Conservation (phyloP, 2,797 vertebrate species). For the Crenuchus spilurus region DNA sequence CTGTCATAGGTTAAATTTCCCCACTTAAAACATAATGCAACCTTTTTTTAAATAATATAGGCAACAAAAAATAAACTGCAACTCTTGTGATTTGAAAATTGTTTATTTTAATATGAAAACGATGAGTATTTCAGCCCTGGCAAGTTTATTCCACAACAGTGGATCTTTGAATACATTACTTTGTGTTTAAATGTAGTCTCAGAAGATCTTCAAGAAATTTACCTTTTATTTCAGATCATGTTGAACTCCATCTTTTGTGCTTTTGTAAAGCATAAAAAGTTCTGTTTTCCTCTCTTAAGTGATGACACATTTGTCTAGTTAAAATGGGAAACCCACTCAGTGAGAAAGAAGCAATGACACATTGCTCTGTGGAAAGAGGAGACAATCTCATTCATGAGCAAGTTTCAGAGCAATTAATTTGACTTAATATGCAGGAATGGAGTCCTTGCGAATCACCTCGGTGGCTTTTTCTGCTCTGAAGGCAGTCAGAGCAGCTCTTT, state of each 20-base stretch:
- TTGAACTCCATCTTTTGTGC: slow-evolving; percentile 24
- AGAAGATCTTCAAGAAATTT: slow-evolving; percentile 10
- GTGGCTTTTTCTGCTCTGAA: slow-evolving; percentile 18
- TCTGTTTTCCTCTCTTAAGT: slow-evolving; percentile 38
- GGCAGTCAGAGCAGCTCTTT: slow-evolving; percentile 12
- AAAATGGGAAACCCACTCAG: neutral
- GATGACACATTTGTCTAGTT: slow-evolving; percentile 32
- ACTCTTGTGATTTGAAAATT: neutral
- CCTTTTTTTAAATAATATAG: too few relatives aligned
- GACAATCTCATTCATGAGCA: slow-evolving; percentile 40
- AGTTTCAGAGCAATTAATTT: slow-evolving; percentile 52
- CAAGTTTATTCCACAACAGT: neutral
- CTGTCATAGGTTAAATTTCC: too few relatives aligned
- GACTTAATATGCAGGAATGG: slow-evolving; percentile 31
- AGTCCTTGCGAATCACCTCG: slow-evolving; percentile 20
- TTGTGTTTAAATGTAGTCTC: neutral
- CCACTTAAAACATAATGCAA: too few relatives aligned
- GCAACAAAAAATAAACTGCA: too few relatives aligned
- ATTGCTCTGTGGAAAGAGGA: neutral
- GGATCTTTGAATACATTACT: neutral
- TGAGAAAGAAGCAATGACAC: neutral
- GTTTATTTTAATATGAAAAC: too few relatives aligned
- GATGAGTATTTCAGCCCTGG: too few relatives aligned
- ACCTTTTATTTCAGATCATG: slow-evolving; percentile 9
- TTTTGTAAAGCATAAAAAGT: slow-evolving; percentile 48